phyloP scores from a whole-genome alignment of 2,888 invertebrate species.

The Nephrocerus scutellatus region DNA sequence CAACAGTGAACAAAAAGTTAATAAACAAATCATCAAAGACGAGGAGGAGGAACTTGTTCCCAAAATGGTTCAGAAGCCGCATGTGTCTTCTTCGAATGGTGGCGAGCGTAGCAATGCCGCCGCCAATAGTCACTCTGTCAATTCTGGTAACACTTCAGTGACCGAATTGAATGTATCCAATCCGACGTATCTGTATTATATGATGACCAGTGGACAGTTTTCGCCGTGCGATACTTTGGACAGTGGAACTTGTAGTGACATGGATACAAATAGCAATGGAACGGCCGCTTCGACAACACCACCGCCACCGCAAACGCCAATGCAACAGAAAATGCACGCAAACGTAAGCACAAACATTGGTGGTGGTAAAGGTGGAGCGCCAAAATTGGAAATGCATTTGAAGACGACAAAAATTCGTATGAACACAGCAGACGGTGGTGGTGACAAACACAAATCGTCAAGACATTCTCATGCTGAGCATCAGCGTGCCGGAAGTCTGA shows the following conservation, averaged over 20 bases:
- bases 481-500: conserved; percentile 51
- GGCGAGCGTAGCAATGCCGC: conserved; percentile 5
- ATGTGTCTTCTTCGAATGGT: not conserved
- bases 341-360: conserved; percentile 13
- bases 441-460: conserved; percentile 6
- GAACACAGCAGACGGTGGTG: conserved; percentile 17
- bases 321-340: too few relatives aligned
- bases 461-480: conserved; percentile 37
- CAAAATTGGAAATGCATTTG: conserved; percentile 46
- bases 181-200: conserved; percentile 39
- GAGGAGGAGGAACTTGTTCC: too few relatives aligned
- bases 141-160: conserved; percentile 25
- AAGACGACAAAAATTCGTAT: conserved; percentile 38
- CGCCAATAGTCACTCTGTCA: not conserved
- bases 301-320: conserved; percentile 54
- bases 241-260: conserved; percentile 78
- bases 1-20: too few relatives aligned
- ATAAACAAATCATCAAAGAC: too few relatives aligned
- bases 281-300: conserved; percentile 47
- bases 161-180: conserved; percentile 37
- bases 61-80: too few relatives aligned
- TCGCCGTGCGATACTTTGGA: conserved; percentile 75
- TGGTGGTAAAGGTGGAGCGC: conserved; percentile 20
- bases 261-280: conserved; percentile 50
- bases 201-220: conserved; percentile 74